Evolutionary conservation across 2,113 vertebrate species (phyloP), one percentile per base, ranked within the genome.

Genomic region (Takifugu bimaculatus): DNA sequence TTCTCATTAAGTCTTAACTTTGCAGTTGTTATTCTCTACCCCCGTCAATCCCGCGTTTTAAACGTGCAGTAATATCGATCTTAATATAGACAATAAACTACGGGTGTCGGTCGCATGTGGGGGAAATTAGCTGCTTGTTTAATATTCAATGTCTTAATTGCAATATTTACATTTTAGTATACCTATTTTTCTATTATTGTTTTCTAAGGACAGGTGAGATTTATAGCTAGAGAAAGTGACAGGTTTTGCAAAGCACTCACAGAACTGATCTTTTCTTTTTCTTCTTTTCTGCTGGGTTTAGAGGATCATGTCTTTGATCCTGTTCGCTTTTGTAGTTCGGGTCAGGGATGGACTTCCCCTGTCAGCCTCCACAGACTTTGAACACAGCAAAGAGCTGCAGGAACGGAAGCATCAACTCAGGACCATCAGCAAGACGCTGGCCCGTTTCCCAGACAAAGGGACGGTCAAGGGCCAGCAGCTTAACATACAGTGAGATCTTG

Each of bases 271-370:
- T 74, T 61, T 3, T 25, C 45, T 2, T 63, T 26, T 14, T 44
- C 10, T 88, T 86, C 91, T 88, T 89, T 92, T 88, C 90, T 50
- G n/a, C 92, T 73, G 90, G 63, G 87, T 78, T 64, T 64, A 13
- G 78, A 39, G 78, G 91, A 96, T 89, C 87, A 98, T 98, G 94
- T 92, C 96, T 89, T 87, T 95, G 94, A 98, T 99, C 92, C 86
- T 96, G 70, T 99, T 96, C 66, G 94, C 94, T 74, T 96, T 94
- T 1, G 92, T 98, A 83, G 95, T 94, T 72, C 88, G 96, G 81
- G 90, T 96, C 87, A 93, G 92, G 89, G 96, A 99, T 76, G 96
- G 95, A 63, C 93, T 98, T 75, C 96, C 95, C n/a, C 94, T 99
- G 74, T 98, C 96, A 1, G 96, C 95, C 60, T 98, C 96, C 85